Conservation (phyloP, 2,113 vertebrate genomes). For the Cavia porcellus region DNA sequence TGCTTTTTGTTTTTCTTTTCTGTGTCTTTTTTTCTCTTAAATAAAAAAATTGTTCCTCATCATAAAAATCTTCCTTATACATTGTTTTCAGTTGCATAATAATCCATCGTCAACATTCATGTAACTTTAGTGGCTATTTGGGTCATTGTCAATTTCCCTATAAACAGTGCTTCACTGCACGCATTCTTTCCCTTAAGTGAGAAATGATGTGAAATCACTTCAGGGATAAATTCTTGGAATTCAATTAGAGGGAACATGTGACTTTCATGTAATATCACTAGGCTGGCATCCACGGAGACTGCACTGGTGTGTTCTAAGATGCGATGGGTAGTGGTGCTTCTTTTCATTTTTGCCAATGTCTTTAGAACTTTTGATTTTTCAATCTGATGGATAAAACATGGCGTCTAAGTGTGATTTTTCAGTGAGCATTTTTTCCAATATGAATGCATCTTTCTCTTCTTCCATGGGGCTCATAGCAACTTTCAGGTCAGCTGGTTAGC, state of each 20-base stretch:
- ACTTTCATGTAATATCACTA: not conserved
- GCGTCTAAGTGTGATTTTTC: not conserved
- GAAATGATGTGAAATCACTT: not conserved
- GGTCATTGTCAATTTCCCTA: not conserved
- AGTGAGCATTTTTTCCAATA: not conserved
- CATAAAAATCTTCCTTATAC: not conserved
- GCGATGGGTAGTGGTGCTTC: not conserved
- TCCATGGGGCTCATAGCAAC: not conserved
- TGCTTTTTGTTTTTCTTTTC: too few species aligned
- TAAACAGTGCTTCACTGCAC: not conserved
- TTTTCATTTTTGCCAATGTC: not conserved
- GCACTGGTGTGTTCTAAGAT: not conserved
- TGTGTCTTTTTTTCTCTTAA: too few species aligned
- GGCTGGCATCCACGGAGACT: not conserved
- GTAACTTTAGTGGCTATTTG: not conserved
- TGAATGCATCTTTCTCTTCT: not conserved
- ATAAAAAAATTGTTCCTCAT: not conserved
- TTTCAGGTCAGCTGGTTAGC: not conserved
- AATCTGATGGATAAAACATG: not conserved
- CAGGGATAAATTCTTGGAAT: not conserved
- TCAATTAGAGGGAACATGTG: not conserved
- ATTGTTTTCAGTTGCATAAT: not conserved
- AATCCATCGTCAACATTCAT: not conserved
- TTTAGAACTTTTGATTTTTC: slow-evolving; percentile 1
- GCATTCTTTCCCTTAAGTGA: not conserved